Evolutionary conservation across 1,140 invertebrate species (phyloP).

Genomic region (Lethocerus indicus): DNA sequence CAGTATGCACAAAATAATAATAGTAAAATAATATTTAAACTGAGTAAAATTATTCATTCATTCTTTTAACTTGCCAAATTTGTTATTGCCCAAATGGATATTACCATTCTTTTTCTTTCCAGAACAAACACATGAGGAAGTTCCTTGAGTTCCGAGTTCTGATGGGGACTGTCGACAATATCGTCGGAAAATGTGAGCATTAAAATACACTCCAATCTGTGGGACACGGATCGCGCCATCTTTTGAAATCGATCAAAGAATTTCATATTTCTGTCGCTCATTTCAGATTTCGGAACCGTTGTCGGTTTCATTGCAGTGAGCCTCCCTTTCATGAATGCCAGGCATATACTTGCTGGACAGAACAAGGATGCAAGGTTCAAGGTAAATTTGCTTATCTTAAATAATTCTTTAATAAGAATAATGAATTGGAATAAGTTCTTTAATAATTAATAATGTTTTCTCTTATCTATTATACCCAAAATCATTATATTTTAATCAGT

Average conservation of each 20-base stretch:
- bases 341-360: constrained; percentile 41
- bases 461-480: neutral
- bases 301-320: constrained; percentile 92
- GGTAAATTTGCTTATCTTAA: constrained; percentile 27
- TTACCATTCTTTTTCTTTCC: constrained; percentile 17
- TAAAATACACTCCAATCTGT: neutral
- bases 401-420: neutral
- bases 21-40: neutral
- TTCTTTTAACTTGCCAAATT: neutral
- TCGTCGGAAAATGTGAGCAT: constrained; percentile 85
- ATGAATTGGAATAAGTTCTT: neutral
- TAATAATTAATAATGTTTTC: neutral
- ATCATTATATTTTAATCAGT: too few species aligned
- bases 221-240: too few species aligned
- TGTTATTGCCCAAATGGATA: neutral
- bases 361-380: constrained; percentile 49
- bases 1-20: neutral
- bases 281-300: constrained; percentile 77
- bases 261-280: constrained; percentile 7
- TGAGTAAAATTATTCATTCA: neutral
- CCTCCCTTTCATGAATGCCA: constrained; percentile 70
- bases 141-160: constrained; percentile 82
- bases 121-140: constrained; percentile 63
- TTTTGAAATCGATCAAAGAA: too few species aligned
- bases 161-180: constrained; percentile 91